These are phyloP conservation scores for Orussus abietinus DNA, from an alignment of 1,140 invertebrate genomes.

Conservation along the genomic window DNA sequence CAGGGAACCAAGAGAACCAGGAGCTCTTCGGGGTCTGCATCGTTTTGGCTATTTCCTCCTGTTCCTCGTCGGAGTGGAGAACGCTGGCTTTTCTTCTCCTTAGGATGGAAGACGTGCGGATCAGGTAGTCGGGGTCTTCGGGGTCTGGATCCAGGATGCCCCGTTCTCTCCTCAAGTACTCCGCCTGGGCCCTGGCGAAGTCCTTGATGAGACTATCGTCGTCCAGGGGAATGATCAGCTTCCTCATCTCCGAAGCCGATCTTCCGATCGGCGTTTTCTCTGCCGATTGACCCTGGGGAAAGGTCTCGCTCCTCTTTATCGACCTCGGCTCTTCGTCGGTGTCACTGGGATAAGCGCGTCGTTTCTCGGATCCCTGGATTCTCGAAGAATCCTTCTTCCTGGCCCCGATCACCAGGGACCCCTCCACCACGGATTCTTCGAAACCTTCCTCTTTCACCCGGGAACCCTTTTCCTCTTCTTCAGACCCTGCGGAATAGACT, in stretches of 20 bases:
- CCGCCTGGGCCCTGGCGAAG: conserved; percentile 37
- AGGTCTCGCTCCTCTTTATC: conserved; percentile 24
- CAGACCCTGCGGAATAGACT: conserved; percentile 8
- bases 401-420: too few relatives aligned
- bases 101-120: conserved; percentile 24
- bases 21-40: conserved; percentile 17
- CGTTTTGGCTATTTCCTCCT: conserved; percentile 8
- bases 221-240: conserved; percentile 46
- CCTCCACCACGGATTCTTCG: too few relatives aligned
- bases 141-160: conserved; percentile 31
- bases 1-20: conserved; percentile 40
- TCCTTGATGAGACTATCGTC: conserved; percentile 43
- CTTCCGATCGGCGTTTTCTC: conserved; percentile 9
- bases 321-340: conserved; percentile 13
- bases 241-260: conserved; percentile 19
- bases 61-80: conserved; percentile 19
- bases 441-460: too few relatives aligned
- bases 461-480: conserved; percentile 15
- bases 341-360: conserved; percentile 22
- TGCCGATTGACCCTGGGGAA: conserved; percentile 2
- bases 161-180: conserved; percentile 32
- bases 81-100: conserved; percentile 25
- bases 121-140: conserved; percentile 22
- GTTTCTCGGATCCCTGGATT: too few relatives aligned
- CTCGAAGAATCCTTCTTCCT: too few relatives aligned